Evolutionary conservation across 2,888 invertebrate species (phyloP).

Genomic region (Linnaemya tessellans): DNA sequence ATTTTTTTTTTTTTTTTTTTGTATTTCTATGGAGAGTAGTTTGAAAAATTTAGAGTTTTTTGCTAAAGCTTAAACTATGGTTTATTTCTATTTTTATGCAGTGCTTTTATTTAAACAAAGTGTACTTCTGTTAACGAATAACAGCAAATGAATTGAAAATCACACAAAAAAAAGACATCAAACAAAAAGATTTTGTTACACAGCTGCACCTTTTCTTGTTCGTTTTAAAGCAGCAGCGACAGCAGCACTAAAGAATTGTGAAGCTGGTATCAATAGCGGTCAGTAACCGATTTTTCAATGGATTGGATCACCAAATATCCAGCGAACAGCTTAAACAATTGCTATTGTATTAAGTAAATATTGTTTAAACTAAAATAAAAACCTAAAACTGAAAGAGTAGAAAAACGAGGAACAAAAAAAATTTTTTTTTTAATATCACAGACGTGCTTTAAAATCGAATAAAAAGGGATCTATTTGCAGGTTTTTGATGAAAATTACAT

Average conservation of each 20-base stretch:
- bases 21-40: slow-evolving; percentile 49
- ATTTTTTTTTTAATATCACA: background rate
- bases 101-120: slow-evolving; percentile 60
- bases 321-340: slow-evolving; percentile 60
- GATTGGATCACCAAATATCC: slow-evolving; percentile 59
- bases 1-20: background rate
- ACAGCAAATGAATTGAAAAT: slow-evolving; percentile 27
- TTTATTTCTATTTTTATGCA: slow-evolving; percentile 47
- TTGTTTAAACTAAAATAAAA: slow-evolving; percentile 50
- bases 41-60: slow-evolving; percentile 53
- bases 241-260: slow-evolving; percentile 15
- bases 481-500: background rate
- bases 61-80: slow-evolving; percentile 34
- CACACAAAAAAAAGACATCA: slow-evolving; percentile 1
- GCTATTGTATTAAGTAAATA: slow-evolving; percentile 68
- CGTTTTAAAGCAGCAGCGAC: slow-evolving; percentile 50
- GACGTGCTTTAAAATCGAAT: background rate
- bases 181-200: slow-evolving; percentile 64
- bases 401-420: background rate
- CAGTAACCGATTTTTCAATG: slow-evolving; percentile 70
- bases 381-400: background rate
- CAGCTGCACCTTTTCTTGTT: slow-evolving; percentile 71
- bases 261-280: slow-evolving; percentile 66
- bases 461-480: background rate
- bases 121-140: slow-evolving; percentile 57